Percentiles rank a stretch among this genome's conserved stretches.
Conservation (phyloP, 2,888 invertebrate genomes). For the Aquatica leii region DNA sequence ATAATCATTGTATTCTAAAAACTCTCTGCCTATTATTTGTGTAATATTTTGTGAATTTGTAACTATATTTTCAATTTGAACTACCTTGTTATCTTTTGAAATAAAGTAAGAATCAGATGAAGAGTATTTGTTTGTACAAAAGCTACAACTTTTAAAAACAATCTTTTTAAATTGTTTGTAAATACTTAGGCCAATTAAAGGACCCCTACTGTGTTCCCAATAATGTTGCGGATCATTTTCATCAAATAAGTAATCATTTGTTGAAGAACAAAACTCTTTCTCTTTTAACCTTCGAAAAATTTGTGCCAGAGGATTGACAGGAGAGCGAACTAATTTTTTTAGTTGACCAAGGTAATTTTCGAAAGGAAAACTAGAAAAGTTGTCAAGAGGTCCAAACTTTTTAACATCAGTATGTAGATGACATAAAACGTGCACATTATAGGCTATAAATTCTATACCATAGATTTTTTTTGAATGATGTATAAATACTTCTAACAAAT, state of each 20-base stretch:
- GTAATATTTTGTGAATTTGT: no score
- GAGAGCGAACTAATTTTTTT: constrained; percentile 13
- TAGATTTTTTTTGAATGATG: constrained; percentile 16
- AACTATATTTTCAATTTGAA: no score
- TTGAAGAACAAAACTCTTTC: not conserved
- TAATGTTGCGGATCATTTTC: not conserved
- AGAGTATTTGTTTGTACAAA: no score
- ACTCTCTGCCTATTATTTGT: no score
- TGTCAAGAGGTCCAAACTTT: constrained; percentile 15
- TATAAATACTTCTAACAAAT: constrained; percentile 21
- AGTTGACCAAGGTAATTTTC: constrained; percentile 18
- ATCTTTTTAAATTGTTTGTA: not conserved
- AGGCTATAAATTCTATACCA: constrained; percentile 15
- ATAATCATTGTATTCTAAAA: no score
- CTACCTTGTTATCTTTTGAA: no score
- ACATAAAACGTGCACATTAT: constrained; percentile 19
- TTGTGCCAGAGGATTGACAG: constrained; percentile 17
- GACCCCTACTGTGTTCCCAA: not conserved
- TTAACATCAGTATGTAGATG: constrained; percentile 19
- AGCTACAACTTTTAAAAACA: no score
- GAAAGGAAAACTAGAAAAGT: constrained; percentile 20
- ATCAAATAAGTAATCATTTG: not conserved
- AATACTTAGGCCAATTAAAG: not conserved
- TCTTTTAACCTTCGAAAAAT: not conserved
- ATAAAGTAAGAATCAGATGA: no score